Base-by-base conservation (phyloP, 2,888 invertebrate genomes). In the Anodontia alba region DNA sequence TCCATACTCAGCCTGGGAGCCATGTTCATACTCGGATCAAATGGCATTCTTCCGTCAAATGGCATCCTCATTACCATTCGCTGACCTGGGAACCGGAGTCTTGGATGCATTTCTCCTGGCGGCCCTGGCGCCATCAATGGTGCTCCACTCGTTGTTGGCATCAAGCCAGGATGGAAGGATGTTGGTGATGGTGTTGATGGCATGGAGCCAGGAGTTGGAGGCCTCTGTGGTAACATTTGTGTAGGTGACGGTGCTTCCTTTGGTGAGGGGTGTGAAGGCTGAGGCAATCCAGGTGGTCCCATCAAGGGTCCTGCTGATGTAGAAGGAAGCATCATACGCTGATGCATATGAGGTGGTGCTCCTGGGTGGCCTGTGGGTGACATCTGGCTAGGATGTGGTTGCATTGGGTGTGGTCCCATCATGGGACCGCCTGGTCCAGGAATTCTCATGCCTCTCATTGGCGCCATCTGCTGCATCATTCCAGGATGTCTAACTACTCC, bases 401-500 rank as follows among this genome's bases (percentile, higher is more conserved):
- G 80, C 2, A 66, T 73, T 15, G 73, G 69, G 3, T 73, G 74
- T 15, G 76, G 84, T 33, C 70, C 70, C 71, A 84, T 70, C 83
- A 73, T 31, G 42, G 73, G 26, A 62, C 85, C 49, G 31, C 82
- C 76, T 67, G 72, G 82, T 43, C 73, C 82, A 57, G 70, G 38
- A 8, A 75, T 74, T 49, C 79, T 80, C 77, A 77, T 74, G n/a
- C 81, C 81, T 49, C 83, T 76, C 78, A 84, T 84, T 8, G 33
- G 46, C 86, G 81, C 81, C 1, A 78, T 78, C 38, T 76, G 86
- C 31, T 81, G 84, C 81, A 85, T 83, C 84, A 88, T 84, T 33
- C 77, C 83, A 43, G 80, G 83, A 43, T 81, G 81, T 54, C 86
- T 57, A 33, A 67, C 69, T 20, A 70, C 66, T 43, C 68, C 73